A percentile compares a stretch with the other conserved stretches of the same genome.
phyloP scores from a whole-genome alignment of 2,113 vertebrate genomes.

The Ctenodactylus gundi region DNA sequence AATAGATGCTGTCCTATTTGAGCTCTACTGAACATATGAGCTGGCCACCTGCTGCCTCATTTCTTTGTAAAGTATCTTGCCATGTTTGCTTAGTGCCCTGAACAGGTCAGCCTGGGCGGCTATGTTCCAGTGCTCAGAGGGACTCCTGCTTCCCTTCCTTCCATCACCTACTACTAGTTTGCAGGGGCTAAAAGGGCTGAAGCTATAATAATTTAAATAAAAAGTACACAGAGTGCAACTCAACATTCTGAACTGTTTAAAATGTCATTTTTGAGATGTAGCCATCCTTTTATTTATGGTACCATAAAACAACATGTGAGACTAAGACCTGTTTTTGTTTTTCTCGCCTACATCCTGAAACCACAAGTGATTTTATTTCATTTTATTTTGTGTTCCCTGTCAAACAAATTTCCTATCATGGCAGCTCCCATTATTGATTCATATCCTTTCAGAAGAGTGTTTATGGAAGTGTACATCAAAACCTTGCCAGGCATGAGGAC shows the following conservation, averaged over 20 bases:
- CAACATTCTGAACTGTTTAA: conserved; percentile 52
- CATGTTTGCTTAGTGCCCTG: neutral
- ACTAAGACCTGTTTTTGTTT: conserved; percentile 57
- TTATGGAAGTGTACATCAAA: neutral
- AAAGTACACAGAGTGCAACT: neutral
- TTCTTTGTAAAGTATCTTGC: neutral
- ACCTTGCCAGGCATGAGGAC: conserved; percentile 26
- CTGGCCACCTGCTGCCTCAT: neutral
- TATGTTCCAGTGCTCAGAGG: neutral
- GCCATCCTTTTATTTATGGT: conserved; percentile 50
- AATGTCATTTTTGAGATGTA: conserved; percentile 47
- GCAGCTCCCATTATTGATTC: neutral
- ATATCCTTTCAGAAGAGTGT: neutral
- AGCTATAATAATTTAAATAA: neutral
- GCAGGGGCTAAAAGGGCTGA: neutral
- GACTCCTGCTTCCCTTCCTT: neutral
- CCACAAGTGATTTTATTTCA: conserved; percentile 55
- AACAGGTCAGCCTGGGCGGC: neutral
- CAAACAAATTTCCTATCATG: conserved; percentile 27
- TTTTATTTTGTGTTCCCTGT: conserved; percentile 12
- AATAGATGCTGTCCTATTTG: neutral
- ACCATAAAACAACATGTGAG: conserved; percentile 35
- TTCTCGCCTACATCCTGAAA: conserved; percentile 43
- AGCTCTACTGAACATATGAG: neutral
- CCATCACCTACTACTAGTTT: too few species aligned